phyloP scores from a whole-genome alignment of 2,888 invertebrate species.

The Artemia sinica region DNA sequence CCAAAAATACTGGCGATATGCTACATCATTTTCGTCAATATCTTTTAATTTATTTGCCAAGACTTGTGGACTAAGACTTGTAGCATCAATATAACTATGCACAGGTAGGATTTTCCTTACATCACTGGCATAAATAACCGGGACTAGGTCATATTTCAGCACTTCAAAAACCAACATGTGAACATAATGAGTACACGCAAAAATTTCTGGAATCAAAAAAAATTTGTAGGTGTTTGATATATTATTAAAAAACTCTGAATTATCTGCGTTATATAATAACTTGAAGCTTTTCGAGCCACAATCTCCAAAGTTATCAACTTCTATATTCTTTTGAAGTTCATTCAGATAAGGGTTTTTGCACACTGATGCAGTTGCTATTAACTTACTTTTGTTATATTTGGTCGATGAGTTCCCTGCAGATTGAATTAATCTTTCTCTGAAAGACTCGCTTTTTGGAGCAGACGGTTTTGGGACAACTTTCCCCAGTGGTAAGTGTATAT shows the following conservation, averaged over 20 bases:
- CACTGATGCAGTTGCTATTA: not conserved
- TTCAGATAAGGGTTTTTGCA: not conserved
- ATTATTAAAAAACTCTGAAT: not conserved
- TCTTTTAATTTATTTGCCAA: not conserved
- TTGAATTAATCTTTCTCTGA: not conserved
- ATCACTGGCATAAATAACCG: slow-evolving; percentile 5
- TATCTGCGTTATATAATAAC: not conserved
- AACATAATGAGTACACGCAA: not conserved
- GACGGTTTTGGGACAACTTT: slow-evolving; percentile 5
- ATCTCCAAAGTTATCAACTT: not conserved
- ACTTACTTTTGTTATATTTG: not conserved
- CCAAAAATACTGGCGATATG: slow-evolving; percentile 3
- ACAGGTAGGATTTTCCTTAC: not conserved
- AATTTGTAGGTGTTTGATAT: not conserved
- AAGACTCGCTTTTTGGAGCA: not conserved
- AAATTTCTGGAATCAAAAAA: slow-evolving; percentile 1
- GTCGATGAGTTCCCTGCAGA: not conserved
- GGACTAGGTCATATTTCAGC: slow-evolving; percentile 3
- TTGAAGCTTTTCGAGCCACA: not conserved
- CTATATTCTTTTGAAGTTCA: not conserved
- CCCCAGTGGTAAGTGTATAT: not conserved
- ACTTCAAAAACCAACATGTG: slow-evolving; percentile 2
- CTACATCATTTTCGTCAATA: not conserved
- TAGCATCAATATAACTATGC: slow-evolving; percentile 6
- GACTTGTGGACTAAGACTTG: not conserved